Conservation (phyloP, 2,888 invertebrate species). For the Dolomedes plantarius region DNA sequence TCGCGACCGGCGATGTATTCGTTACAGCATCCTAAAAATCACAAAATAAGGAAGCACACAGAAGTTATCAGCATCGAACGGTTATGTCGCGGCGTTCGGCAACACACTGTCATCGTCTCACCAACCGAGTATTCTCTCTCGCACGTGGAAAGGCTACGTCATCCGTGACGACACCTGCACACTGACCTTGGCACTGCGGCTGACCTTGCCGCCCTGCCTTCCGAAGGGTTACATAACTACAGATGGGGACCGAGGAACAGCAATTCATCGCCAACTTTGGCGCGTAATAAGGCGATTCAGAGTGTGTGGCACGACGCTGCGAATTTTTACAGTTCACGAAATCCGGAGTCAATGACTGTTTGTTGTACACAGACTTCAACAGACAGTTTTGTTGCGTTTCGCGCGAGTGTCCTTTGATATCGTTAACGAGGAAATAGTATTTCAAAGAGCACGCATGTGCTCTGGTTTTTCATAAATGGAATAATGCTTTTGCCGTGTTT, state of each 20-base stretch:
- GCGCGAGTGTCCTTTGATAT: too few species aligned
- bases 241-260: not conserved
- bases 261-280: not conserved
- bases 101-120: not conserved
- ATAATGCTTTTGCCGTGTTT: too few species aligned
- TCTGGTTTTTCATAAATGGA: too few species aligned
- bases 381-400: too few species aligned
- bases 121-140: conserved; percentile 28
- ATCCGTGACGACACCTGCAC: conserved; percentile 71
- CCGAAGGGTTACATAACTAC: conserved; percentile 35
- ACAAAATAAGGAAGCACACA: too few species aligned
- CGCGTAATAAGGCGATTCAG: not conserved
- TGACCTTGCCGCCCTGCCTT: conserved; percentile 68
- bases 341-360: not conserved
- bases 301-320: not conserved
- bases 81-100: not conserved
- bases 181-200: conserved; percentile 66
- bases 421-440: too few species aligned
- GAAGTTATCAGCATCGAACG: too few species aligned
- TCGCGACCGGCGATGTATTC: too few species aligned
- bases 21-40: too few species aligned
- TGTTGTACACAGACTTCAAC: not conserved
- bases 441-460: not conserved
- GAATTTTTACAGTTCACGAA: not conserved
- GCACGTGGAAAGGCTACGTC: conserved; percentile 68